phyloP scores from a whole-genome alignment of 1,140 invertebrate genomes.

The Scylla paramamosain region DNA sequence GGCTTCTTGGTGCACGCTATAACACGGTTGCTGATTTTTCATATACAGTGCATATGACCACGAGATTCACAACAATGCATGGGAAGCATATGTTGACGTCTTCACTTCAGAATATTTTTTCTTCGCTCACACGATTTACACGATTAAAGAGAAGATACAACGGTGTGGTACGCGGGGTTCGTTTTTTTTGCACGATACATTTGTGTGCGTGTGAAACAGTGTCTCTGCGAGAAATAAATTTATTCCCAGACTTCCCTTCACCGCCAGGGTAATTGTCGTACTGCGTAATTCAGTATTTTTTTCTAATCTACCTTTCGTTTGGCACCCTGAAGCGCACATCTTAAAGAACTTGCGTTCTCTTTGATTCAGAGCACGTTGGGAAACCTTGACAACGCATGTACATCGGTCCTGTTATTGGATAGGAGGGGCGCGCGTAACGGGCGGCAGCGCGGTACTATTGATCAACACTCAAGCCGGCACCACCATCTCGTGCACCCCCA shows the following conservation, averaged over 20 bases:
- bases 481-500: not conserved
- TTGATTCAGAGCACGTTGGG: not conserved
- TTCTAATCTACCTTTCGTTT: not conserved
- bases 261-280: not conserved
- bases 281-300: not conserved
- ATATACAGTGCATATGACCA: no score
- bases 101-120: not conserved
- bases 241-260: conserved; percentile 1
- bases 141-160: not conserved
- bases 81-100: no score
- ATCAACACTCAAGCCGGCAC: not conserved
- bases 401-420: not conserved
- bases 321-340: not conserved
- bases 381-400: not conserved
- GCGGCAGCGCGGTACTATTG: not conserved
- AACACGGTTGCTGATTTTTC: no score
- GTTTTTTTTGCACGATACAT: not conserved
- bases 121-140: not conserved
- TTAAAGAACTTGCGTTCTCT: not conserved
- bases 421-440: not conserved
- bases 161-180: not conserved
- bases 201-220: not conserved
- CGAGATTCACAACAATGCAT: no score
- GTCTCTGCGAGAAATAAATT: not conserved
- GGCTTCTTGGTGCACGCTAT: no score